Percentiles rank a stretch among this genome's conserved stretches.
Evolutionary conservation across 2,113 vertebrate species (phyloP).

Genomic region (Mobula hypostoma): DNA sequence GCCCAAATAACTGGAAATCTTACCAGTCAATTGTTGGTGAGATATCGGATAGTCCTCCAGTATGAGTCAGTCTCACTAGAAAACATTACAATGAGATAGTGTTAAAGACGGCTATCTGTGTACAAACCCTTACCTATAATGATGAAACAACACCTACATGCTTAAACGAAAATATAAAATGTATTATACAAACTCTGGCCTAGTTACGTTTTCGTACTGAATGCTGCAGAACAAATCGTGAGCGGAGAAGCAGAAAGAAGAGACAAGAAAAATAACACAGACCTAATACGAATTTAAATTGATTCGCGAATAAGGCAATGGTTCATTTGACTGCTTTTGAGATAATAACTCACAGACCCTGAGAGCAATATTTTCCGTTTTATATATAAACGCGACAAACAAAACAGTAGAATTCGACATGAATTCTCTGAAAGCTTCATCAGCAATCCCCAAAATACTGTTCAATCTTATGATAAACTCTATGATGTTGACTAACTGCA

Average conservation of each 20-base stretch:
- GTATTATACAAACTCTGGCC: not conserved
- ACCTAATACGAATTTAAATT: not conserved
- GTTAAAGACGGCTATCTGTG: not conserved
- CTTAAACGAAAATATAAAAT: not conserved
- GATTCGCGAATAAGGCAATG: too few relatives aligned
- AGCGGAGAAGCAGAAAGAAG: not conserved
- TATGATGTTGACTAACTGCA: not conserved
- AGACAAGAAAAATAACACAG: not conserved
- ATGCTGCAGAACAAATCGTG: not conserved
- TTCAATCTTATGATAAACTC: not conserved
- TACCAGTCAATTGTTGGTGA: slow-evolving; percentile 23
- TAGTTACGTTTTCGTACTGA: too few relatives aligned
- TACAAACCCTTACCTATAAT: not conserved
- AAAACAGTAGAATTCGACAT: not conserved
- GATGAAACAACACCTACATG: too few relatives aligned
- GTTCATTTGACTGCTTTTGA: not conserved
- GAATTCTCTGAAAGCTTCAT: not conserved
- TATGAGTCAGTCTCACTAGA: slow-evolving; percentile 24
- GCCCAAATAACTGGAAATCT: not conserved
- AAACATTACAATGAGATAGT: not conserved
- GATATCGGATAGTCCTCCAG: slow-evolving; percentile 33
- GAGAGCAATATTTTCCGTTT: not conserved
- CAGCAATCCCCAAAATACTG: not conserved
- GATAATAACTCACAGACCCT: too few relatives aligned
- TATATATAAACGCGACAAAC: not conserved